Conservation (phyloP, 2,888 invertebrate species). For the Hyalella azteca region DNA sequence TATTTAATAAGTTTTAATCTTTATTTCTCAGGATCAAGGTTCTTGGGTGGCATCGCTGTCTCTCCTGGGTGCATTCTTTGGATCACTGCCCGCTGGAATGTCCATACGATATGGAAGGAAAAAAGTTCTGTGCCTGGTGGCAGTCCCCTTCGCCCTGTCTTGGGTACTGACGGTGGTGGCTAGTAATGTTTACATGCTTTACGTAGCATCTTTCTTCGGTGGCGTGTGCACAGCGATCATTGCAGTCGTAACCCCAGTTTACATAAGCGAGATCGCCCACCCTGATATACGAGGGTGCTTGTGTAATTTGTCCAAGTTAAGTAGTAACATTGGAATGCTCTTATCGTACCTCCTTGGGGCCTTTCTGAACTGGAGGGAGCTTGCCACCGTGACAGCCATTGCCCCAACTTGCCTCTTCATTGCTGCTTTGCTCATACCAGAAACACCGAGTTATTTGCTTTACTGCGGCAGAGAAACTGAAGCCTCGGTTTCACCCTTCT, state of each 20-base stretch:
- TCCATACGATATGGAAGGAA: slow-evolving; percentile 78
- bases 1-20: too few relatives aligned
- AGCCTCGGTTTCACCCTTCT: slow-evolving; percentile 73
- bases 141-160: slow-evolving; percentile 77
- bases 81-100: slow-evolving; percentile 79
- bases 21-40: slow-evolving; percentile 71
- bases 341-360: slow-evolving; percentile 83
- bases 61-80: slow-evolving; percentile 79
- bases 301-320: slow-evolving; percentile 84
- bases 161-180: slow-evolving; percentile 84
- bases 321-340: slow-evolving; percentile 83
- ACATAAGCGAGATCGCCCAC: slow-evolving; percentile 89
- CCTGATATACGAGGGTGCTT: slow-evolving; percentile 85
- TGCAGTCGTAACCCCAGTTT: slow-evolving; percentile 78
- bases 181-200: slow-evolving; percentile 78
- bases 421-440: slow-evolving; percentile 80
- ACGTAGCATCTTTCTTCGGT: slow-evolving; percentile 81
- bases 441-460: slow-evolving; percentile 85
- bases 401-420: slow-evolving; percentile 77
- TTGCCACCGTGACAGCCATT: slow-evolving; percentile 80
- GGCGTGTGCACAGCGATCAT: slow-evolving; percentile 82
- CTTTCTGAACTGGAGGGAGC: slow-evolving; percentile 81
- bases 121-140: slow-evolving; percentile 73
- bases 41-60: slow-evolving; percentile 84
- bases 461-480: slow-evolving; percentile 78